Conservation (phyloP, 1,140 invertebrate genomes). For the Wasmannia auropunctata region DNA sequence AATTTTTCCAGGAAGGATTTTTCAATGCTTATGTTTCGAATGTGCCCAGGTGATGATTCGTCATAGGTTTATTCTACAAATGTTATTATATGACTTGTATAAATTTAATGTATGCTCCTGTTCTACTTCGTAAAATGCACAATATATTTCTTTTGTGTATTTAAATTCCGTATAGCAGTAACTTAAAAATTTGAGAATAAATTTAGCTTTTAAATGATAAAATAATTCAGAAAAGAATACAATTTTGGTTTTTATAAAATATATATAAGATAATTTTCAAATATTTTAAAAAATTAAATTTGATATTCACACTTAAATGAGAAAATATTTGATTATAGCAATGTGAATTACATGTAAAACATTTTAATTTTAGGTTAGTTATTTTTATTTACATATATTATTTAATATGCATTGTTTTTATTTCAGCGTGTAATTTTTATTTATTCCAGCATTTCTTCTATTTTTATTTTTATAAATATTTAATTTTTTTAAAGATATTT, state of each 20-base stretch:
- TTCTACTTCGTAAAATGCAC: neutral
- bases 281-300: neutral
- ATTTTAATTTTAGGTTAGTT: conserved; percentile 12
- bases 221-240: neutral
- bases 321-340: neutral
- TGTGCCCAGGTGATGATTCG: neutral
- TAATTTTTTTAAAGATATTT: neutral
- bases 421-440: neutral
- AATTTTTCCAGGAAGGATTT: neutral
- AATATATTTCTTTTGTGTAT: neutral
- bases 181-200: neutral
- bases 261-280: neutral
- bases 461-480: neutral
- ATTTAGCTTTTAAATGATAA: neutral
- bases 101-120: neutral
- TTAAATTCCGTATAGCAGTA: neutral
- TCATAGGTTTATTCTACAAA: neutral
- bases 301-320: neutral
- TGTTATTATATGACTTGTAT: neutral
- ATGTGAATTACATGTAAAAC: neutral
- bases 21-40: neutral
- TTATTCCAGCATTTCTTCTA: neutral
- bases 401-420: neutral
- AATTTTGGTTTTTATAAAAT: neutral
- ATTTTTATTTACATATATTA: conserved; percentile 1